Evolutionary conservation across 2,888 invertebrate genomes (phyloP), one percentile per base, ranked within the genome.

Genomic region (Clepsis dumicolana): DNA sequence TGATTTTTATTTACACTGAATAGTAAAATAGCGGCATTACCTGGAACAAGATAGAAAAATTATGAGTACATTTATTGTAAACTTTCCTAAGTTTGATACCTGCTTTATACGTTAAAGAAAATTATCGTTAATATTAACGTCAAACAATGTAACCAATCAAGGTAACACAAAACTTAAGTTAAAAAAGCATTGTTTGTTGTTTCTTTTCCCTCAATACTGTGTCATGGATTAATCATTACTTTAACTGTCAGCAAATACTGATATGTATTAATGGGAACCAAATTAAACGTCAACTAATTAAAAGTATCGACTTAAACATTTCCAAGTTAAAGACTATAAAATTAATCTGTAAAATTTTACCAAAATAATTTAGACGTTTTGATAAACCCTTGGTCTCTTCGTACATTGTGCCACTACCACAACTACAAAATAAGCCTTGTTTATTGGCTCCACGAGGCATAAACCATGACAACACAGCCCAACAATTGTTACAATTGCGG

Each of bases 41-140:
- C 87, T 86, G 86, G 52, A 87, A 87, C 78, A 80, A 80, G 79
- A 73, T 73, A 71, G 65, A 59, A 71, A 44, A 48, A 48, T 48
- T 27, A 25, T 52, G 25, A 52, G n/a, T 14, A 48, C 48, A 21
- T 52, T 8, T 52, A 25, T 52, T 5, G n/a, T n/a, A 25, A 44
- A 44, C 16, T 18, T 2, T n/a, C n/a, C n/a, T n/a, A n/a, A n/a
- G n/a, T n/a, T n/a, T n/a, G n/a, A n/a, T n/a, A n/a, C n/a, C n/a
- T n/a, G n/a, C n/a, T n/a, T n/a, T n/a, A n/a, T n/a, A n/a, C n/a
- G 29, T 29, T 29, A 29, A 7, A 29, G 29, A n/a, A 29, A 29
- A 29, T 7, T 29, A 29, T 7, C 29, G 29, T 29, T 29, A 29
- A 3, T 29, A 7, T n/a, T 7, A 29, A 29, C 7, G 29, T 29